Conservation (phyloP, 2,888 invertebrate genomes). For the Smittia aterrima region DNA sequence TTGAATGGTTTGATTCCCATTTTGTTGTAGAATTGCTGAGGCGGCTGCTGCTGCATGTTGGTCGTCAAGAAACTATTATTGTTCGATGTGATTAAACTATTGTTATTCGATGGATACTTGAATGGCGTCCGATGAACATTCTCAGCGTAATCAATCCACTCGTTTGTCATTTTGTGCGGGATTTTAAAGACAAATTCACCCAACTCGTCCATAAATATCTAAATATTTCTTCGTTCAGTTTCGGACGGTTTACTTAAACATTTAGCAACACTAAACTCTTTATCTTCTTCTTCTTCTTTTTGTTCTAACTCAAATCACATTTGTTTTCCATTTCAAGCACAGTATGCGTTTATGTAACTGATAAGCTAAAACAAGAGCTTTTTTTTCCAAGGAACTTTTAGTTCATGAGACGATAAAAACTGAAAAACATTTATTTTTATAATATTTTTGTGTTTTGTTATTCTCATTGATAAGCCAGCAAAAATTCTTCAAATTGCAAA, state of each 20-base stretch:
- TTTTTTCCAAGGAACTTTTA: conserved; percentile 18
- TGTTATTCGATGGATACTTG: conserved; percentile 42
- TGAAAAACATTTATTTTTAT: conserved; percentile 28
- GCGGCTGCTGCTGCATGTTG: conserved; percentile 44
- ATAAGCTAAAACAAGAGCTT: conserved; percentile 31
- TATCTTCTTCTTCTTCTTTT: conserved; percentile 16
- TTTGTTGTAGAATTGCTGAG: conserved; percentile 38
- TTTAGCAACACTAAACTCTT: conserved; percentile 13
- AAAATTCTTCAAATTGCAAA: conserved; percentile 9
- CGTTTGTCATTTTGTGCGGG: conserved; percentile 51
- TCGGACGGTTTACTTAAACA: not conserved
- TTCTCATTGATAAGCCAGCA: conserved; percentile 18
- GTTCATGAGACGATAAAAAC: conserved; percentile 39
- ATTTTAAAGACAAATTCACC: conserved; percentile 31
- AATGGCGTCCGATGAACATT: conserved; percentile 52
- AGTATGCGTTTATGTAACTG: not conserved
- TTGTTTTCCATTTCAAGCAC: conserved; percentile 19
- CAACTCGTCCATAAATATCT: conserved; percentile 28
- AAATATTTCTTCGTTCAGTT: not conserved
- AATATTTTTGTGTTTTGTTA: not conserved
- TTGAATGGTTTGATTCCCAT: conserved; percentile 40
- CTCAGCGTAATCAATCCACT: conserved; percentile 53
- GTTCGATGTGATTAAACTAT: conserved; percentile 35
- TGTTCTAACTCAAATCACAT: conserved; percentile 21
- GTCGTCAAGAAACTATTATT: conserved; percentile 45